These are phyloP conservation scores for Hybognathus amarus DNA, from an alignment of 2,797 vertebrate species.

Conservation along the genomic window DNA sequence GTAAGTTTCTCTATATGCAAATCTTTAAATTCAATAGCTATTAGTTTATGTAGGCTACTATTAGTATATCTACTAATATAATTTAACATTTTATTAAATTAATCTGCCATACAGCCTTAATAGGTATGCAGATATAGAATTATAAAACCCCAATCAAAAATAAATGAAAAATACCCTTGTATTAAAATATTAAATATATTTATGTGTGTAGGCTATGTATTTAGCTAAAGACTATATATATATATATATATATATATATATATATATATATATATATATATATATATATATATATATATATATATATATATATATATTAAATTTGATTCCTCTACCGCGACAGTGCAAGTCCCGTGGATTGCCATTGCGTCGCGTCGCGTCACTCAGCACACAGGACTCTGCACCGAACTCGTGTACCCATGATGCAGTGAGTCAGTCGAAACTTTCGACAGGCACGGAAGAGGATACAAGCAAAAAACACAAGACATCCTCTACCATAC, in stretches of 20 bases:
- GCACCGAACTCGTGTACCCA: constrained; percentile 56
- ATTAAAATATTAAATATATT: no score
- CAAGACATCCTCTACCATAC: neutral
- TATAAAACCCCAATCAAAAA: neutral
- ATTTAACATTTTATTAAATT: neutral
- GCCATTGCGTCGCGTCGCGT: constrained; percentile 3
- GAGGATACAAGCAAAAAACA: neutral
- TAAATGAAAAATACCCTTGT: neutral
- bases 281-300: neutral
- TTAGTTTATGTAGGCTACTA: neutral
- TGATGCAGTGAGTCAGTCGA: constrained; percentile 37
- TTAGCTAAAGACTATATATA: neutral
- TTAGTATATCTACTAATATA: neutral
- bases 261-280: neutral
- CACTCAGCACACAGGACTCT: neutral
- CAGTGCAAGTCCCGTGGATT: neutral
- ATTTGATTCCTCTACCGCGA: neutral
- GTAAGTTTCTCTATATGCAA: neutral
- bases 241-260: neutral
- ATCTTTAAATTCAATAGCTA: neutral
- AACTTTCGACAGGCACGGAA: constrained; percentile 45
- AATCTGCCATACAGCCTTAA: neutral
- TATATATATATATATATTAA: neutral
- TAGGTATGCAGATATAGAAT: neutral
- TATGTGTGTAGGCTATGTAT: neutral